A percentile compares a stretch with the other conserved stretches of the same genome.
phyloP scores from a whole-genome alignment of 2,888 invertebrate genomes.

The Drosophila meridiana region DNA sequence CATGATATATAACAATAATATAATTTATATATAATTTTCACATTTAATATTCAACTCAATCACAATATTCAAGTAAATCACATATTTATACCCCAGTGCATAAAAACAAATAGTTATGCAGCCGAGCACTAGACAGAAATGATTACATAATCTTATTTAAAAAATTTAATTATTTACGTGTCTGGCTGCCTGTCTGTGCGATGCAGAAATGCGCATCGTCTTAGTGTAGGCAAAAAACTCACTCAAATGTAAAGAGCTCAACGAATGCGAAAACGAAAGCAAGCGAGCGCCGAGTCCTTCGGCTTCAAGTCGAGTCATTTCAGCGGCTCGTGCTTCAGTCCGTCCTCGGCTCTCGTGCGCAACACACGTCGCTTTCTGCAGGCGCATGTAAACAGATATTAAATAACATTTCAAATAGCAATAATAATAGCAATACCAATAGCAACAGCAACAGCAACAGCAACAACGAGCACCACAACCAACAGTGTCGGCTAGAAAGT shows the following conservation, averaged over 20 bases:
- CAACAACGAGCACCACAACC: constrained; percentile 20
- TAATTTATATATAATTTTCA: neutral
- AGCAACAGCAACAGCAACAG: constrained; percentile 29
- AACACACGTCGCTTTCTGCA: constrained; percentile 69
- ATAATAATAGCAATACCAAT: constrained; percentile 31
- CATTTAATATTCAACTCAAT: neutral
- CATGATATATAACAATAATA: neutral
- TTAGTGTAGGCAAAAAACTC: constrained; percentile 24
- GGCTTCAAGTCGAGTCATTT: constrained; percentile 28
- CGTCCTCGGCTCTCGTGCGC: constrained; percentile 82
- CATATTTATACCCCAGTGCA: neutral
- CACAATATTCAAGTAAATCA: neutral
- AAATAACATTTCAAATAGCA: constrained; percentile 26
- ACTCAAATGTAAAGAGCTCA: constrained; percentile 37
- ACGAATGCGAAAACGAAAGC: constrained; percentile 32
- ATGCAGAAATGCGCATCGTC: neutral
- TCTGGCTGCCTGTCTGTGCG: constrained; percentile 3
- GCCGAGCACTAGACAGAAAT: neutral
- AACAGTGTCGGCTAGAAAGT: constrained; percentile 46
- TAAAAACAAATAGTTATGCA: neutral
- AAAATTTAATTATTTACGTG: constrained; percentile 7
- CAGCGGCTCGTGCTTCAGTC: constrained; percentile 64
- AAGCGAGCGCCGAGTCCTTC: constrained; percentile 44
- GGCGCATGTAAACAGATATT: constrained; percentile 28
- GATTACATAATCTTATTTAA: constrained; percentile 3